Percentiles rank a stretch among this genome's conserved stretches.
Evolutionary conservation across 2,113 vertebrate species (phyloP).

Genomic region (Lucifuga dentata): DNA sequence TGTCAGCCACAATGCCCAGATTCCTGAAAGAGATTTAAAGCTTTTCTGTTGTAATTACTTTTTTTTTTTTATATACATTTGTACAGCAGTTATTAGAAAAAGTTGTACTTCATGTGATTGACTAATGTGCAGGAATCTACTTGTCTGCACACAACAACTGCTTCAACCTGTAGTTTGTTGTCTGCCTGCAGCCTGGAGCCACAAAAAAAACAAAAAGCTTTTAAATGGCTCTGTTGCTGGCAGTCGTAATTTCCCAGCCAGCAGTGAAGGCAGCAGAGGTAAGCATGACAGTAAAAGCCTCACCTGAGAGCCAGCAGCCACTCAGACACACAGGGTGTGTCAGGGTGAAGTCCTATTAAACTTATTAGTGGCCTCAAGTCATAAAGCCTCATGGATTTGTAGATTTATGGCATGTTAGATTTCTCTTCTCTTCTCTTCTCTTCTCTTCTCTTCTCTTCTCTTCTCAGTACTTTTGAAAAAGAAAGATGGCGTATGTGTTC

Average conservation of each 20-base stretch:
- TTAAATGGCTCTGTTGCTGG: background rate
- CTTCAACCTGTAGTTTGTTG: too few relatives aligned
- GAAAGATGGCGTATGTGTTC: too few relatives aligned
- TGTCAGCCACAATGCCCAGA: too few relatives aligned
- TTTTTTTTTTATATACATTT: too few relatives aligned
- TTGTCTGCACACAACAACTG: background rate
- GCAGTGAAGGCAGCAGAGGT: background rate
- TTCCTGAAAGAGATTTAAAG: too few relatives aligned
- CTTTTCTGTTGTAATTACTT: too few relatives aligned
- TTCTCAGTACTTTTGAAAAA: too few relatives aligned
- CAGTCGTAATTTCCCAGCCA: background rate
- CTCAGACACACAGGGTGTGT: constrained; percentile 23
- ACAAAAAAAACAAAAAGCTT: background rate
- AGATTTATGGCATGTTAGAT: constrained; percentile 5
- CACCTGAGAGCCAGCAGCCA: constrained; percentile 6
- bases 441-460: too few relatives aligned
- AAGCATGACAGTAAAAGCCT: background rate
- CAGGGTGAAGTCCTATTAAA: constrained; percentile 10
- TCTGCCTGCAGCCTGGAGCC: background rate
- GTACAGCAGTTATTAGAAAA: too few relatives aligned
- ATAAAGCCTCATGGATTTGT: constrained; percentile 4
- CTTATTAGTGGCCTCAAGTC: constrained; percentile 6
- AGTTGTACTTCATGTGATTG: background rate
- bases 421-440: too few relatives aligned
- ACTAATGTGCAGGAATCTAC: background rate